A percentile compares a stretch with the other conserved stretches of the same genome.
phyloP scores from a whole-genome alignment of 2,113 vertebrate genomes.

The Physeter macrocephalus region DNA sequence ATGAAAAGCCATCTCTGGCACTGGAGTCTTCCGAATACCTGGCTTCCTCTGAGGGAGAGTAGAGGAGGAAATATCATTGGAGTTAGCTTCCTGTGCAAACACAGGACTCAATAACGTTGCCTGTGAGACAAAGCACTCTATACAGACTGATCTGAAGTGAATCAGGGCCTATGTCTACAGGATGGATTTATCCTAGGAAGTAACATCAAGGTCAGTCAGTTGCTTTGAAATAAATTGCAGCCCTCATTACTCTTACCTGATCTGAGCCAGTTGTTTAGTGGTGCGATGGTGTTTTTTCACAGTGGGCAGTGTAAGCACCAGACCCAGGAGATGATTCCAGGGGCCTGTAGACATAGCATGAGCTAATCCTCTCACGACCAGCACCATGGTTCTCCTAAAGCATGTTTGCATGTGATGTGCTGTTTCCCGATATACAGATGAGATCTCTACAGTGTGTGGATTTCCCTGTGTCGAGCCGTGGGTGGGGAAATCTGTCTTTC shows the following conservation, averaged over 20 bases:
- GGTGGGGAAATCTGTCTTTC: background rate
- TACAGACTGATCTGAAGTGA: background rate
- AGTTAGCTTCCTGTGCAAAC: background rate
- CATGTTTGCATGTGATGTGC: background rate
- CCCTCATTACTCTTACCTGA: background rate
- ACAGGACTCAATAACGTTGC: background rate
- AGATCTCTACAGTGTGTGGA: background rate
- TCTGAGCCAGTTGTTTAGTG: background rate
- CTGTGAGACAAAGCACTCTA: background rate
- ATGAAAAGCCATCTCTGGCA: background rate
- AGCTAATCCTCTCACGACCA: background rate
- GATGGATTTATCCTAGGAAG: background rate
- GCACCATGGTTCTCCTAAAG: background rate
- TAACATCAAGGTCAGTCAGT: background rate
- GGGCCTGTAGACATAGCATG: background rate
- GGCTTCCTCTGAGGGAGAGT: background rate
- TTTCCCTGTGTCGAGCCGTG: background rate
- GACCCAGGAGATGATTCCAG: background rate
- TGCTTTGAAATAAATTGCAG: constrained; percentile 17
- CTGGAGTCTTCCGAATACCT: background rate
- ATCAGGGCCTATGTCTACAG: background rate
- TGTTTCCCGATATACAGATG: background rate
- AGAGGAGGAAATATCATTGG: background rate
- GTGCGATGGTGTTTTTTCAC: background rate
- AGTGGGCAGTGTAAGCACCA: background rate